These are phyloP conservation scores for Bos taurus DNA, from an alignment of 2,113 vertebrate species.

Conservation along the genomic window ARS-UCD2.0 NC_037343.1:48179001-48179500, in stretches of 20 bases:
- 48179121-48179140: background rate
- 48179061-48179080: no score
- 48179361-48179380: background rate
- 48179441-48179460: background rate
- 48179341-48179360: background rate
- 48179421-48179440: background rate
- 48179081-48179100: background rate
- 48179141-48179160: background rate
- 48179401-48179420: background rate
- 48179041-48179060: background rate
- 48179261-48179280: background rate
- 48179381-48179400: background rate
- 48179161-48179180: background rate
- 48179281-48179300: background rate
- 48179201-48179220: background rate
- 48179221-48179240: background rate
- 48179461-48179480: background rate
- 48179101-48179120: background rate
- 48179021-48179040: background rate
- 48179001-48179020: background rate
- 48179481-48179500: background rate
- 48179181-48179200: background rate
- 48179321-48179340: background rate
- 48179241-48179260: background rate
- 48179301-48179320: background rate